phyloP scores from a whole-genome alignment of 2,888 invertebrate species.

The Sclerodermus sp. region DNA sequence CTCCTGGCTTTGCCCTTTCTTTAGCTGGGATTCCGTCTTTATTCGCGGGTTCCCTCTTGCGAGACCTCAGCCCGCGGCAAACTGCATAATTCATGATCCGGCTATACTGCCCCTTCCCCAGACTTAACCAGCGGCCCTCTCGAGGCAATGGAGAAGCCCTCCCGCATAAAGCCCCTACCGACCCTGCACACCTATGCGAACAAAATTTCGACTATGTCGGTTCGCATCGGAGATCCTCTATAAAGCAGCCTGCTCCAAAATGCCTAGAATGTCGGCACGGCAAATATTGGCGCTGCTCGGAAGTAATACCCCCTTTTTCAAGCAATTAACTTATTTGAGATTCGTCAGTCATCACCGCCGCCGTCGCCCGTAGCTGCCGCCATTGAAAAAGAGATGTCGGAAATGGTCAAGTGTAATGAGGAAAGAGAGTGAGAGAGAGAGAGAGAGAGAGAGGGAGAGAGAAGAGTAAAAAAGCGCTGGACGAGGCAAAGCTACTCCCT shows the following conservation, averaged over 20 bases:
- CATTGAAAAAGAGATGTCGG: too few species aligned
- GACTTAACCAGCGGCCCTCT: constrained; percentile 22
- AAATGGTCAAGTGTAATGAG: too few species aligned
- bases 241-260: not conserved
- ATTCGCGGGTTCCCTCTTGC: constrained; percentile 11
- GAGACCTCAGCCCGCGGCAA: constrained; percentile 48
- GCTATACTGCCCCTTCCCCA: constrained; percentile 31
- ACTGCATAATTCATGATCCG: constrained; percentile 56
- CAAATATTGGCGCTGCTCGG: constrained; percentile 47
- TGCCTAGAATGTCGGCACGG: constrained; percentile 48
- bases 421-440: too few species aligned
- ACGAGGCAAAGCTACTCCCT: too few species aligned
- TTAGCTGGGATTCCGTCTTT: not conserved
- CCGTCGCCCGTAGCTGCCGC: too few species aligned
- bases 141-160: constrained; percentile 18
- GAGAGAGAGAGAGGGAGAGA: too few species aligned
- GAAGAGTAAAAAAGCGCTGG: too few species aligned
- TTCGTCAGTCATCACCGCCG: too few species aligned
- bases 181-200: constrained; percentile 9
- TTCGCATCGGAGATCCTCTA: too few species aligned
- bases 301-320: too few species aligned
- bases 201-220: too few species aligned
- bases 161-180: not conserved
- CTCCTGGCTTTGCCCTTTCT: not conserved
- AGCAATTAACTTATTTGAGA: too few species aligned